A percentile compares a stretch with the other conserved stretches of the same genome.
phyloP scores from a whole-genome alignment of 2,113 vertebrate genomes.

The Brienomyrus longianalis region DNA sequence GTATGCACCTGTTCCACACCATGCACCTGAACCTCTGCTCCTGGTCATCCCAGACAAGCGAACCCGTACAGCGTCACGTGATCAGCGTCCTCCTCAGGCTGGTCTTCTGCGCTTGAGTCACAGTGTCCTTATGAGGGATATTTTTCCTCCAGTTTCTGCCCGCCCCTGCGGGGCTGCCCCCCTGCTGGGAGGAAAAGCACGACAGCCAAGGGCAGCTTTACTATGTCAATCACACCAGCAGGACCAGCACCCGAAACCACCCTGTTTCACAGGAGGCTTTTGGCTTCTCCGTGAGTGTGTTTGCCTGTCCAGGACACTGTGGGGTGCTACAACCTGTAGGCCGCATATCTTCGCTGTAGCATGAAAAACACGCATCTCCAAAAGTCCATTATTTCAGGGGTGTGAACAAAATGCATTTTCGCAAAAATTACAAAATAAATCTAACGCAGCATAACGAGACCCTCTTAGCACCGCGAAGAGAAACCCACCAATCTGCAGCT shows the following conservation, averaged over 20 bases:
- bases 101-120: background rate
- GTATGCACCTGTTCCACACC: background rate
- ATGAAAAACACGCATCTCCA: background rate
- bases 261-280: slow-evolving; percentile 79
- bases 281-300: slow-evolving; percentile 78
- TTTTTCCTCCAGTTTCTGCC: slow-evolving; percentile 66
- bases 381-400: background rate
- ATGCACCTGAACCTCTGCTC: background rate
- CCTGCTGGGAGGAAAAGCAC: slow-evolving; percentile 93
- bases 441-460: background rate
- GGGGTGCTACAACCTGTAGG: background rate
- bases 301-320: background rate
- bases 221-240: slow-evolving; percentile 89
- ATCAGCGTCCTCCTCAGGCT: background rate
- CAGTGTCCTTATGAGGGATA: background rate
- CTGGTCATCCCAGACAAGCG: background rate
- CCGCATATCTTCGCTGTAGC: background rate
- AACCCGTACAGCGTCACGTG: background rate
- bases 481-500: background rate
- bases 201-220: slow-evolving; percentile 90
- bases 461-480: too few relatives aligned
- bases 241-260: slow-evolving; percentile 88
- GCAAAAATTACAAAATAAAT: background rate
- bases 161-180: slow-evolving; percentile 74
- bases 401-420: background rate